Conservation (phyloP, 2,888 invertebrate species). For the Brachylomia viminalis region DNA sequence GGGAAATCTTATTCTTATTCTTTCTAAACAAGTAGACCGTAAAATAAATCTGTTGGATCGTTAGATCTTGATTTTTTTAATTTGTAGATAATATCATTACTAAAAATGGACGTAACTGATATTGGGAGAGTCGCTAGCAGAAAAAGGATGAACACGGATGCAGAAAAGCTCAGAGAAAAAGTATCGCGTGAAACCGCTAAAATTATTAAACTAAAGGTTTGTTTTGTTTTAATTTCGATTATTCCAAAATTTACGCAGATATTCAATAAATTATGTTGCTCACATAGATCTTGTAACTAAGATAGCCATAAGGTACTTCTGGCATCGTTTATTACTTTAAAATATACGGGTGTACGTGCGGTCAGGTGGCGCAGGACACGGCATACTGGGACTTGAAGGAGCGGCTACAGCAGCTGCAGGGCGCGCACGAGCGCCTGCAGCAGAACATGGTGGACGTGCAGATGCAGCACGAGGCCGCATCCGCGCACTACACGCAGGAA, state of each 20-base stretch:
- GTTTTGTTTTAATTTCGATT: not conserved
- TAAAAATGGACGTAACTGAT: slow-evolving; percentile 78
- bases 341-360: not conserved
- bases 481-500: slow-evolving; percentile 82
- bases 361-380: slow-evolving; percentile 85
- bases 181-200: slow-evolving; percentile 81
- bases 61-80: not conserved
- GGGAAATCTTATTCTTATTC: no score
- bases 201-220: slow-evolving; percentile 84
- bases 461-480: slow-evolving; percentile 85
- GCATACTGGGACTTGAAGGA: slow-evolving; percentile 85
- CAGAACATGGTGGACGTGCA: slow-evolving; percentile 86
- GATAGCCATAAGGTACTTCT: no score
- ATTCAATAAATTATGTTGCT: no score
- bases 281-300: no score
- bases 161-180: slow-evolving; percentile 82
- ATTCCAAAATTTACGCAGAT: no score
- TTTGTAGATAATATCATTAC: slow-evolving; percentile 3
- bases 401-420: slow-evolving; percentile 78
- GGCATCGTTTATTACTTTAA: not conserved
- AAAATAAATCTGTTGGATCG: no score
- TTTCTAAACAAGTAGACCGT: no score
- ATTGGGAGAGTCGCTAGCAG: slow-evolving; percentile 78
- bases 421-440: slow-evolving; percentile 83
- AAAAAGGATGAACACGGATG: slow-evolving; percentile 79